Conservation (phyloP, 2,113 vertebrate genomes). For the Felis catus region DNA sequence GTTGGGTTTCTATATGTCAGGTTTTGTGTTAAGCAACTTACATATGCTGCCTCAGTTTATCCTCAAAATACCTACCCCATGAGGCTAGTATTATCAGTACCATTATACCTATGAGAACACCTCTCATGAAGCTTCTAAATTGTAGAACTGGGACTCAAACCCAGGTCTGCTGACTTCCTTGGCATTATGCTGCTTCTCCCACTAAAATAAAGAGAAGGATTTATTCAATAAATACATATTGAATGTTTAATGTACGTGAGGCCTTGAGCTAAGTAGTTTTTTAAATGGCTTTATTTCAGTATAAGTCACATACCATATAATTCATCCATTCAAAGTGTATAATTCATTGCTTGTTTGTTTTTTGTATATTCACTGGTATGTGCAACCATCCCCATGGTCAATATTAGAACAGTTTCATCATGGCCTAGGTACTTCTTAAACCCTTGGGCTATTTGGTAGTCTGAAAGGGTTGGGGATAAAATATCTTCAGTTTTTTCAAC, state of each 20-base stretch:
- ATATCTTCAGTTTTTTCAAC: not conserved
- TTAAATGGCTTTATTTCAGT: not conserved
- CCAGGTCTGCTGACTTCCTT: not conserved
- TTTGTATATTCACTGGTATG: not conserved
- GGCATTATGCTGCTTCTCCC: not conserved
- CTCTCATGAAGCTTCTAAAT: not conserved
- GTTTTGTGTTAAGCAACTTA: not conserved
- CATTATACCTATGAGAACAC: not conserved
- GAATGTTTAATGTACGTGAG: not conserved
- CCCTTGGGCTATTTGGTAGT: not conserved
- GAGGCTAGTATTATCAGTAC: not conserved
- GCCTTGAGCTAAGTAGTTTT: not conserved
- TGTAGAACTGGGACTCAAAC: not conserved
- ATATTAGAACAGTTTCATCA: not conserved
- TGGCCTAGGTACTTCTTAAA: not conserved
- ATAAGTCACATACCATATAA: not conserved
- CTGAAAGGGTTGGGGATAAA: not conserved
- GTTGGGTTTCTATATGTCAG: not conserved
- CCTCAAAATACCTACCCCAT: not conserved
- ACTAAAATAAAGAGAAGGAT: not conserved
- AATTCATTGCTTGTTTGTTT: not conserved
- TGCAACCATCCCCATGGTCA: not conserved
- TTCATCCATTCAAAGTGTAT: not conserved
- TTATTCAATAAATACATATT: not conserved
- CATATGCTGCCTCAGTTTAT: not conserved